Percentiles rank a stretch among this genome's conserved stretches.
Conservation (phyloP, 2,888 invertebrate genomes). For the Morpho helenor region DNA sequence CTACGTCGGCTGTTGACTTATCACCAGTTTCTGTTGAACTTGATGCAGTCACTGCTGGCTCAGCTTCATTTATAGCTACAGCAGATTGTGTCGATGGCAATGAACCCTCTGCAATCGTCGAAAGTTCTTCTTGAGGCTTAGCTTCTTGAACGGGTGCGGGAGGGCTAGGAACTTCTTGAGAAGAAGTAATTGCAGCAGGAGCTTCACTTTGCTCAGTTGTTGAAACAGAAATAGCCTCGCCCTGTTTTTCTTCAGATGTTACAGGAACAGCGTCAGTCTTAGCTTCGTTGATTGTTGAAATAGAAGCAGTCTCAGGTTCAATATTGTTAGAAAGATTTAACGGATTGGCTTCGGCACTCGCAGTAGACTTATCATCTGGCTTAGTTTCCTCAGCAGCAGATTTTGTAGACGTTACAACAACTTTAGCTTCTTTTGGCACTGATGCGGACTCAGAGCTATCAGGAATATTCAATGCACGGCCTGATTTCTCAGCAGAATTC, state of each 20-base stretch:
- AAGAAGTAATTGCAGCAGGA: constrained; percentile 3
- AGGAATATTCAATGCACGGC: constrained; percentile 38
- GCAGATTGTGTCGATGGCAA: constrained; percentile 1
- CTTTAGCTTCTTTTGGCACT: constrained; percentile 28
- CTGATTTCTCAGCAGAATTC: constrained; percentile 39
- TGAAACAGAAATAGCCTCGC: neutral
- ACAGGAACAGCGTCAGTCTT: constrained; percentile 2
- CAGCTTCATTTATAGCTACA: constrained; percentile 1
- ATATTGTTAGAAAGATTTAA: neutral
- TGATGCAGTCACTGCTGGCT: constrained; percentile 17
- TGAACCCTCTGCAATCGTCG: constrained; percentile 10
- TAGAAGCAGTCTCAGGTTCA: constrained; percentile 6
- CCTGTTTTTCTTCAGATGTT: constrained; percentile 8
- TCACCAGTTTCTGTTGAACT: constrained; percentile 21
- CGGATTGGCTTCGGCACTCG: constrained; percentile 2
- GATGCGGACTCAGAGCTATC: constrained; percentile 38
- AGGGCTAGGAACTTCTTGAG: neutral
- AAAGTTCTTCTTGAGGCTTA: neutral
- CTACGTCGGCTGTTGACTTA: constrained; percentile 15
- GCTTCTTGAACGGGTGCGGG: constrained; percentile 15
- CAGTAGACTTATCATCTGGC: constrained; percentile 12
- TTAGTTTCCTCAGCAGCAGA: constrained; percentile 1
- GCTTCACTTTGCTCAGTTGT: constrained; percentile 1
- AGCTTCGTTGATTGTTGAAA: constrained; percentile 1
- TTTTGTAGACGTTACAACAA: constrained; percentile 15